Evolutionary conservation across 2,888 invertebrate species (phyloP), one percentile per base, ranked within the genome.

Genomic region (Scaptomyza cyrtandrae): DNA sequence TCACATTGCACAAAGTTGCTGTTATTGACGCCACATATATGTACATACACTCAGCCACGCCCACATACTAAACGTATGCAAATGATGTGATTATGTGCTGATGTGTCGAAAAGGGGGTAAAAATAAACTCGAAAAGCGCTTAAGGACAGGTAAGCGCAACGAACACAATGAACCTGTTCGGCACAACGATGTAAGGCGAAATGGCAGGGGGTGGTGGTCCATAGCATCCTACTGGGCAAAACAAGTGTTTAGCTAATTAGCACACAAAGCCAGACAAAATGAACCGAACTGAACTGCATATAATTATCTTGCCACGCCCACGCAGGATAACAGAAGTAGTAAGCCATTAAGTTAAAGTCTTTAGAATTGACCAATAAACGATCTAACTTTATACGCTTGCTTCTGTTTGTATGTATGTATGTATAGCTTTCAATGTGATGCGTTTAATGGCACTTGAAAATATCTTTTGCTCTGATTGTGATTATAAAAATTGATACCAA

Each of bases 201-300:
- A 4, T 37, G 35, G 5, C 6, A 14, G 13, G 9, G 14, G 1
- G 11, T 1, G 2, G 29, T 24, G 7, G 13, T 14, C 33, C 16
- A 1, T 3, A 46, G n/a, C 29, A 29, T 29, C 29, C 49, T 49
- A 55, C 39, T 29, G 46, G 58, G 29, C 54, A 66, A 37, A 80
- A 75, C 75, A 85, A 87, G 72, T 76, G 82, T 73, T 78, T 81
- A 56, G 64, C 79, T 88, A 83, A 83, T 83, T 82, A 87, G 68
- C 14, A 56, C 49, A 44, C 45, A 63, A 58, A 53, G 46, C 16
- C 52, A 59, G 64, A 68, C 66, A 70, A 66, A 70, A 66, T 60
- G 64, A 64, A 49, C 44, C 50, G n/a, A n/a, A 53, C 49, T 59
- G 45, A 66, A 55, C 82, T 82, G 81, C 73, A 88, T 64, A 65